Conservation (phyloP, 2,888 invertebrate genomes). For the Petrophora chlorosata region DNA sequence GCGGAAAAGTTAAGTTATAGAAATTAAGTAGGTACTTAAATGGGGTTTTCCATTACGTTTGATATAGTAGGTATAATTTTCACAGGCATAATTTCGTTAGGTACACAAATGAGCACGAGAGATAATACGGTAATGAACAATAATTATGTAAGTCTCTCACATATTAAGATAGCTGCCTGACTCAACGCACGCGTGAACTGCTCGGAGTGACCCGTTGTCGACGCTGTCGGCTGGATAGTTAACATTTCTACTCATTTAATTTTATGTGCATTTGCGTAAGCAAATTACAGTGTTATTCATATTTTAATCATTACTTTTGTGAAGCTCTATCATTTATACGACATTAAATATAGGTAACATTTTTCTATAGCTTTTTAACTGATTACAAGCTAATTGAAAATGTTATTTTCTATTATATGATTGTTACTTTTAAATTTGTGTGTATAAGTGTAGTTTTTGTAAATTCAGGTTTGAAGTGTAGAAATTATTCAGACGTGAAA, state of each 20-base stretch:
- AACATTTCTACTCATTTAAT: background rate
- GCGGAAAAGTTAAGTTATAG: background rate
- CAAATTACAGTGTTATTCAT: background rate
- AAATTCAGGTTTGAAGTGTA: too few species aligned
- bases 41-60: slow-evolving; percentile 23
- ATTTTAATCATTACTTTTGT: background rate
- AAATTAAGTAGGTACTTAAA: background rate
- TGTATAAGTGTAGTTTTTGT: too few species aligned
- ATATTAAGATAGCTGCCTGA: slow-evolving; percentile 60
- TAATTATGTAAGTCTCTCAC: slow-evolving; percentile 65
- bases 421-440: too few species aligned
- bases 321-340: background rate
- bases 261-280: background rate
- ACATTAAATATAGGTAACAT: slow-evolving; percentile 1
- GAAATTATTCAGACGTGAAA: slow-evolving; percentile 8
- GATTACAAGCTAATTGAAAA: background rate
- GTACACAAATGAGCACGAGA: slow-evolving; percentile 31
- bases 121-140: slow-evolving; percentile 63
- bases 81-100: slow-evolving; percentile 7
- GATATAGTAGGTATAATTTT: slow-evolving; percentile 10
- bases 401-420: too few species aligned
- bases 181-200: slow-evolving; percentile 51
- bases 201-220: slow-evolving; percentile 24
- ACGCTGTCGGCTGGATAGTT: slow-evolving; percentile 3
- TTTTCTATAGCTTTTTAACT: too few species aligned